Conservation (phyloP, 2,888 invertebrate genomes). For the Tridacna crocea region DNA sequence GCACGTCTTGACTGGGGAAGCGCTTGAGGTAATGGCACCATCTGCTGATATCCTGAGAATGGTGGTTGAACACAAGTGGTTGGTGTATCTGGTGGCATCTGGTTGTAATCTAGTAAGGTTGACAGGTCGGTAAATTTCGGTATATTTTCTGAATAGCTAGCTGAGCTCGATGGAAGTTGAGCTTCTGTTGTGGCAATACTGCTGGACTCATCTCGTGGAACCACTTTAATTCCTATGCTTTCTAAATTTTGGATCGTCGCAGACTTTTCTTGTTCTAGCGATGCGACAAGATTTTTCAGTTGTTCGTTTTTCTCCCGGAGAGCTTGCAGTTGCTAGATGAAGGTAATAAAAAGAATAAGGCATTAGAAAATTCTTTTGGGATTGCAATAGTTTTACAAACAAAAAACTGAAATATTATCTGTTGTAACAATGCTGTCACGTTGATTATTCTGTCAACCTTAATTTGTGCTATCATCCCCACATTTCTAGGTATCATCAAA, state of each 20-base stretch:
- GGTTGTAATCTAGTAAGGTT: background rate
- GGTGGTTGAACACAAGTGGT: background rate
- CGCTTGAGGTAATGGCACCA: background rate
- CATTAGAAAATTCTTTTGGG: background rate
- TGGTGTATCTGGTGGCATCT: background rate
- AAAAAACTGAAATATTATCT: too few species aligned
- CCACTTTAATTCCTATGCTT: background rate
- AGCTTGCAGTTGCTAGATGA: background rate
- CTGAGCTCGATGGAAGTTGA: background rate
- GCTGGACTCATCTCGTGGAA: background rate
- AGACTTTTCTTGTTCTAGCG: background rate
- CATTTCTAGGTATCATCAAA: too few species aligned
- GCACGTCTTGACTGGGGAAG: background rate
- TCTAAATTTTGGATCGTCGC: background rate
- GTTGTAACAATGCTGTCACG: too few species aligned
- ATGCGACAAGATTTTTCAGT: background rate
- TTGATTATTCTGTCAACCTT: too few species aligned
- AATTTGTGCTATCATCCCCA: too few species aligned
- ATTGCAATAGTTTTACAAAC: too few species aligned
- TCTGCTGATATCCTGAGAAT: background rate
- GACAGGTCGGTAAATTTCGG: background rate
- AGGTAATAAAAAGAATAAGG: background rate
- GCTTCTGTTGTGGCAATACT: background rate
- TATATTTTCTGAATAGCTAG: background rate
- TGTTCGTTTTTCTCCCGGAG: background rate